A percentile compares a stretch with the other conserved stretches of the same genome.
Evolutionary conservation across 2,888 invertebrate genomes (phyloP).

Genomic region (Gymnoscelis rufifasciata): DNA sequence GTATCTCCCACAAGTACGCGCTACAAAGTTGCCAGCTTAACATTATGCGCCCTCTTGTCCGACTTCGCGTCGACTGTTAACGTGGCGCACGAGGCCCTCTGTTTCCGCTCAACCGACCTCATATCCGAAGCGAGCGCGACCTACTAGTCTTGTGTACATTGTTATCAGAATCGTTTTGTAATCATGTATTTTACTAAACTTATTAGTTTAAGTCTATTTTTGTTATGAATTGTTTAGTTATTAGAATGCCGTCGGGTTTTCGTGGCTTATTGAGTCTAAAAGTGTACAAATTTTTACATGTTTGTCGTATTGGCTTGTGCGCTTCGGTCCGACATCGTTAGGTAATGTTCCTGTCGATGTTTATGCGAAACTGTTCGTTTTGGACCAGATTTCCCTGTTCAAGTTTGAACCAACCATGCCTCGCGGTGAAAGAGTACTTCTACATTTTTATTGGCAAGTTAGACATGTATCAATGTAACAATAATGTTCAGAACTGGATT

Average conservation of each 20-base stretch:
- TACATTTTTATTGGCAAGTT: conserved; percentile 6
- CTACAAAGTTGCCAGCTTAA: too few relatives aligned
- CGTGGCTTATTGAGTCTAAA: conserved; percentile 22
- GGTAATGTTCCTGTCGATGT: too few relatives aligned
- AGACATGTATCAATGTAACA: conserved; percentile 10
- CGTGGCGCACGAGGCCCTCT: too few relatives aligned
- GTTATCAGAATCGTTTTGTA: conserved; percentile 64
- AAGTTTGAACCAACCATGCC: not conserved
- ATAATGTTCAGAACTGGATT: conserved; percentile 21
- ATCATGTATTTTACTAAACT: conserved; percentile 54
- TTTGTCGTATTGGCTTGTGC: conserved; percentile 17
- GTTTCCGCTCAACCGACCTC: conserved; percentile 26
- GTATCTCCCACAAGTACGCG: too few relatives aligned
- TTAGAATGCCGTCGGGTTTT: conserved; percentile 18
- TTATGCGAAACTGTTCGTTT: not conserved
- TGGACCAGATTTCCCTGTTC: not conserved
- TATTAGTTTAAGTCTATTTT: conserved; percentile 68
- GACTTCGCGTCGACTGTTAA: too few relatives aligned
- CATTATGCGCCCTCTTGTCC: too few relatives aligned
- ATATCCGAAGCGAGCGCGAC: conserved; percentile 23
- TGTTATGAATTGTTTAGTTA: conserved; percentile 59
- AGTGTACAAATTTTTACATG: conserved; percentile 21
- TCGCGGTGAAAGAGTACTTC: conserved; percentile 6
- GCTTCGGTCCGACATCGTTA: not conserved
- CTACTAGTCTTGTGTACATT: conserved; percentile 59